A percentile compares a stretch with the other conserved stretches of the same genome.
Evolutionary conservation across 2,113 vertebrate species (phyloP).

Genomic region (Haplochromis burtoni): DNA sequence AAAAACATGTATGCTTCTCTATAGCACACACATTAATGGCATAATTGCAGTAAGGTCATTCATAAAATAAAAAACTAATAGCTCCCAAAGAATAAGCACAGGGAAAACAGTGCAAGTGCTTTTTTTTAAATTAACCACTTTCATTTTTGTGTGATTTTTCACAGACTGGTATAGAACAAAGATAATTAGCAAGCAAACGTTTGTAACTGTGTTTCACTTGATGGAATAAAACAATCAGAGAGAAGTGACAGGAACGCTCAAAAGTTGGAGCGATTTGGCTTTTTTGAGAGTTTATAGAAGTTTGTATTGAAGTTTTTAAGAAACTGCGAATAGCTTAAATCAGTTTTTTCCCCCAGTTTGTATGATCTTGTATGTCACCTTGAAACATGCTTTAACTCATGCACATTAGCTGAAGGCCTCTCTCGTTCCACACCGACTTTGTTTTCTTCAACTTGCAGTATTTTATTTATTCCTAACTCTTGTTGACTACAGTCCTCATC

Average conservation of each 20-base stretch:
- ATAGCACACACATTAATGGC: neutral
- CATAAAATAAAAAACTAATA: neutral
- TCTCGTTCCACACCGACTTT: neutral
- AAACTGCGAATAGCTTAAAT: neutral
- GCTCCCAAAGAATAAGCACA: neutral
- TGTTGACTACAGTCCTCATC: constrained; percentile 15
- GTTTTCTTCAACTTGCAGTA: neutral
- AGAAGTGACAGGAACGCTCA: neutral
- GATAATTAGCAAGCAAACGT: neutral
- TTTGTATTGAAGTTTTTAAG: neutral
- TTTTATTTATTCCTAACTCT: constrained; percentile 41
- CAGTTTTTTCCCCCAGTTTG: neutral
- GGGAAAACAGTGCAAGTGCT: neutral
- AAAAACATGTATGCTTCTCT: neutral
- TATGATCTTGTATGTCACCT: neutral
- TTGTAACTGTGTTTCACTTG: neutral
- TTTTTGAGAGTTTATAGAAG: neutral
- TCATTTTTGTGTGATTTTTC: neutral
- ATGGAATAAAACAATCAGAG: neutral
- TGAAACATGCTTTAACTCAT: neutral
- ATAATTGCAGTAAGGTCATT: neutral
- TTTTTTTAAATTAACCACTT: neutral
- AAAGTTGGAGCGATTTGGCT: neutral
- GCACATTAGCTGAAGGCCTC: neutral
- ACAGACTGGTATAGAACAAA: neutral